These are phyloP conservation scores for Temnothorax longispinosus DNA, from an alignment of 1,140 invertebrate genomes.

Conservation along the genomic window DNA sequence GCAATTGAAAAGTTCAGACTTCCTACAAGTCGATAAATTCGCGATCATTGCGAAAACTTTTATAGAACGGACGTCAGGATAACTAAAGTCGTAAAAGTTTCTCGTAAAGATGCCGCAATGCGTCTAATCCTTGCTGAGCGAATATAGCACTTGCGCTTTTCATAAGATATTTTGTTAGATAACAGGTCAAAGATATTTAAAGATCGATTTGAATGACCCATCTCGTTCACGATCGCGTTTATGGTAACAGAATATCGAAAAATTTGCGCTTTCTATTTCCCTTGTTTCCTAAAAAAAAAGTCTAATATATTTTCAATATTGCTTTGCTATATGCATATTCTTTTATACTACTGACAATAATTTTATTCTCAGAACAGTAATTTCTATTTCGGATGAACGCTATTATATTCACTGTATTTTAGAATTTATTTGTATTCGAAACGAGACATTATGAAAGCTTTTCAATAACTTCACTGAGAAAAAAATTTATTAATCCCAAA, in stretches of 20 bases:
- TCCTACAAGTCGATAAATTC: constrained; percentile 23
- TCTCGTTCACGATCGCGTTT: not conserved
- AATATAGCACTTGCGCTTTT: not conserved
- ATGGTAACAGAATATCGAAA: not conserved
- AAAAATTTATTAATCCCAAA: too few relatives aligned
- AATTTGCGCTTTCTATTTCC: not conserved
- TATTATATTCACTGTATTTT: not conserved
- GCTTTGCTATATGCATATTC: not conserved
- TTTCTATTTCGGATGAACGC: not conserved
- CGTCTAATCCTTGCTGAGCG: not conserved
- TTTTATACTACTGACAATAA: not conserved
- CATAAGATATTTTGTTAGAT: not conserved
- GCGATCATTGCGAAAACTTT: constrained; percentile 18
- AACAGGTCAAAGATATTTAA: not conserved
- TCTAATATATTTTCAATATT: not conserved
- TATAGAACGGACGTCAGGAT: constrained; percentile 11
- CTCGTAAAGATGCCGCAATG: constrained; percentile 45
- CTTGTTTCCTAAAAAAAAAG: not conserved
- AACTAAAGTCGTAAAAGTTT: not conserved
- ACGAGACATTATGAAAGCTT: not conserved
- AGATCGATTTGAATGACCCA: not conserved
- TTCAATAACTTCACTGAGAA: too few relatives aligned
- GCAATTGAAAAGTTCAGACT: constrained; percentile 36
- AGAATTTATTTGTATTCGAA: not conserved
- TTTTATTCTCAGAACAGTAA: not conserved